phyloP scores from a whole-genome alignment of 2,888 invertebrate genomes.

The Caenorhabditis sp. region DNA sequence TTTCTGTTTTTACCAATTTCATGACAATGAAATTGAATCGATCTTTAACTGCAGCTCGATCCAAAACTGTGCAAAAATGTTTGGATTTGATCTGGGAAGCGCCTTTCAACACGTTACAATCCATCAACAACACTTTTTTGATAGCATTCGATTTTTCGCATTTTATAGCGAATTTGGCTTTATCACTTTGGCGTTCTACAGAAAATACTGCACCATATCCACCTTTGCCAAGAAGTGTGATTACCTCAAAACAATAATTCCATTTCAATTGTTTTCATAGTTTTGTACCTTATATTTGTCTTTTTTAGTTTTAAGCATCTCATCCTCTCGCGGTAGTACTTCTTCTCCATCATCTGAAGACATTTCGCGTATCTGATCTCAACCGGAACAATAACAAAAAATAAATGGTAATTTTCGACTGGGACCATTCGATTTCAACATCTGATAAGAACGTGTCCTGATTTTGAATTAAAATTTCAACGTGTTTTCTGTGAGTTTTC shows the following conservation, averaged over 20 bases:
- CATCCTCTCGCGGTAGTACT: constrained; percentile 46
- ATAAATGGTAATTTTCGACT: background rate
- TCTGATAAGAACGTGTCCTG: too few species aligned
- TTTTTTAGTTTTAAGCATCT: constrained; percentile 40
- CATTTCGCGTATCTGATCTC: constrained; percentile 13
- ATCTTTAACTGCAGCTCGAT: constrained; percentile 53
- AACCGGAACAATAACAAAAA: background rate
- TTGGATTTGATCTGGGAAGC: constrained; percentile 47
- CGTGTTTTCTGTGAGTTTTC: too few species aligned
- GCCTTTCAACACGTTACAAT: constrained; percentile 58
- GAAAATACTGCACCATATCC: constrained; percentile 62
- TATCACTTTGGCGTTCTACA: constrained; percentile 46
- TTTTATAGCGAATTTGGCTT: constrained; percentile 55
- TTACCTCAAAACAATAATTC: constrained; percentile 24
- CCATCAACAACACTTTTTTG: constrained; percentile 59
- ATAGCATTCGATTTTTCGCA: constrained; percentile 49
- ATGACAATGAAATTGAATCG: constrained; percentile 61
- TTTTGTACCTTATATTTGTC: constrained; percentile 43
- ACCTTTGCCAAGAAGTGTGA: constrained; percentile 56
- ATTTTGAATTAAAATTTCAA: too few species aligned
- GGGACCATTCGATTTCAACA: too few species aligned
- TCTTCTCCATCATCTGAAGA: constrained; percentile 42
- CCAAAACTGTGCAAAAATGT: constrained; percentile 58
- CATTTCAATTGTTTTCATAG: too few species aligned
- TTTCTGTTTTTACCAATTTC: constrained; percentile 44